These are phyloP conservation scores for Lamellibrachia luymesi DNA, from an alignment of 1,140 invertebrate species.

Conservation along the genomic window DNA sequence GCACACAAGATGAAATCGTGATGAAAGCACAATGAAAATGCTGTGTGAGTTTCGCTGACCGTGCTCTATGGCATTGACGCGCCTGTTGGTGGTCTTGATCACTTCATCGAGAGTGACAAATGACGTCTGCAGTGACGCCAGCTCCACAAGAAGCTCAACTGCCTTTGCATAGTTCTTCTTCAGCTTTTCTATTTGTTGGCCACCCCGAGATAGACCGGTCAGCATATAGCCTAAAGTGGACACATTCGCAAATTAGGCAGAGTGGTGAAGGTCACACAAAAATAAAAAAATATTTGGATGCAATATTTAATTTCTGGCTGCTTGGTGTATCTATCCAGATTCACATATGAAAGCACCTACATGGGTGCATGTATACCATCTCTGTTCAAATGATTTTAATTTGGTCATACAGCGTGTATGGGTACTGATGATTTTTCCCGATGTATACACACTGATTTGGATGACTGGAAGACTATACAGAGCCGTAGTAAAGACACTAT, in stretches of 20 bases:
- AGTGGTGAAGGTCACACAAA: neutral
- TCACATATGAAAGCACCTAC: neutral
- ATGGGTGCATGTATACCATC: neutral
- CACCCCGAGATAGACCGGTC: conserved; percentile 88
- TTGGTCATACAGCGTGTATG: too few relatives aligned
- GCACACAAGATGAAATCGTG: neutral
- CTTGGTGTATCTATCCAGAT: neutral
- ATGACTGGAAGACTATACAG: too few relatives aligned
- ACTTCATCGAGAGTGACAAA: conserved; percentile 96
- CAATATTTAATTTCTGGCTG: neutral
- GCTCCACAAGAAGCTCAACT: conserved; percentile 85
- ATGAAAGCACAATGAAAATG: neutral
- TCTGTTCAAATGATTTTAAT: too few relatives aligned
- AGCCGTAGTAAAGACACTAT: too few relatives aligned
- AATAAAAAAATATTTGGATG: neutral
- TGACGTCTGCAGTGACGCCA: conserved; percentile 94
- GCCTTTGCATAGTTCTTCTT: conserved; percentile 94
- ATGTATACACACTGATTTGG: too few relatives aligned
- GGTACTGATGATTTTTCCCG: too few relatives aligned
- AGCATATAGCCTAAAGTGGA: conserved; percentile 60
- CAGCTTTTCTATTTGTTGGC: conserved; percentile 88
- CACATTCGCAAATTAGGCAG: neutral
- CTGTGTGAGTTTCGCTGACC: conserved; percentile 64
- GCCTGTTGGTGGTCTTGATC: conserved; percentile 94
- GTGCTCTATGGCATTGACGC: conserved; percentile 99